Evolutionary conservation across 2,888 invertebrate genomes (phyloP), one percentile per base, ranked within the genome.

Genomic region (Hololepta plana): DNA sequence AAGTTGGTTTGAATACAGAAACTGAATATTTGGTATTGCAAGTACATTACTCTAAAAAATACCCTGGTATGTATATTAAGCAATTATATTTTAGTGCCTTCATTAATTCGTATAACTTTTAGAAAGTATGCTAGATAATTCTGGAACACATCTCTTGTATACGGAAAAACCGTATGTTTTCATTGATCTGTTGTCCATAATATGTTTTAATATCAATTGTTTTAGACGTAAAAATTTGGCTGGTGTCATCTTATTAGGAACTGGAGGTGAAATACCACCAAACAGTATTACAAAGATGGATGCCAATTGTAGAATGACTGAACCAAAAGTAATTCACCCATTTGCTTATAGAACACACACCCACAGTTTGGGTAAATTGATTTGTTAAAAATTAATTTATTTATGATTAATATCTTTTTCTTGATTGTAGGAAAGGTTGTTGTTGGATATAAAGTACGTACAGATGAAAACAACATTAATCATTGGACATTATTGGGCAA

Each of bases 321-420:
- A 87, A 46, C 62, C 80, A 28, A 84, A 88, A 50, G 67, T 68
- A 3, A 69, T 98, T 24, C 72, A 91, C 60, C 98, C 96, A 1
- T 88, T 98, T 56, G 93, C 91, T 0, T 96, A 82, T 57, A 68
- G 96, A 34, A 82, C 82, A 0, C 96, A 98, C 47, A 93, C 96
- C 0, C 96, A 98, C 45, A 64, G 71, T 12, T 64, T 93, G 28
- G 87, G 88, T 60, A 53, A 47, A 49, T 17, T 17, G 7, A 17
- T n/a, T 7, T 17, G n/a, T 17, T 17, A 7, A 17, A 17, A 21
- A 6, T 23, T 24, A 10, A 23, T 6, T 6, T 23, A 15, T 26
- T 12, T 23, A 23, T 7, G 13, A 12, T 12, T 6, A 23, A 23
- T 6, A 6, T 7, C 7, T 8, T 23, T 23, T 12, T 7, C 5